Evolutionary conservation across 2,888 invertebrate genomes (phyloP), one percentile per base, ranked within the genome.

Genomic region (Tuberolachnus salignus): DNA sequence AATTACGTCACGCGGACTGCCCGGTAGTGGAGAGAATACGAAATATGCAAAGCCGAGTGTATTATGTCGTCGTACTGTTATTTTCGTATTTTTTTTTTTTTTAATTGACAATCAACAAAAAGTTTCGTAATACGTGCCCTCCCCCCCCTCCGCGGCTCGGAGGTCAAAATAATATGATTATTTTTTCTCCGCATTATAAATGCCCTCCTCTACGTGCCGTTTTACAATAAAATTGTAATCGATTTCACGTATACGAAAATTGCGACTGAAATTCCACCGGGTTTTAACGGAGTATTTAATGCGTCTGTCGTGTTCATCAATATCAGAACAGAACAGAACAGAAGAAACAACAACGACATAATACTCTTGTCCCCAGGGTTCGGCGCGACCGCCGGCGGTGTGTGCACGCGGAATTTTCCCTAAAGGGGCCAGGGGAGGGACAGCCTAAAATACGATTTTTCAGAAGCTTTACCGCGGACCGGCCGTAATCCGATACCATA

Each of bases 31-130:
- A 34, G 34, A 34, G 6, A n/a, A 26, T 23, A n/a, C 63, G 63
- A 64, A 46, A 64, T 21, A 67, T 11, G 26, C 4, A 4, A 59
- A 59, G 13, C 51, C 51, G 59, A n/a, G 13, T 46, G 2, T 13
- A 71, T 71, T 61, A 49, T 61, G 34, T 34, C n/a, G 34, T 34
- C 34, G 6, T 34, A 34, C 6, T 6, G 49, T 61, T 44, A 61
- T 61, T 26, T 61, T 61, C 61, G 44, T 16, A 61, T 61, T 63
- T 61, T 72, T 72, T 72, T 61, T 61, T 63, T 61, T 72, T 72
- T 72, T 61, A 61, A 72, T 72, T 61, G 72, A 72, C 72, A 61
- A 72, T 61, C 72, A 61, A 72, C 72, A 9, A 44, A 23, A 16
- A 13, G 59, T 72, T 72, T 72, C 49, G 49, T 72, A 72, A 73